These are phyloP conservation scores for Redunca redunca DNA, from an alignment of 2,113 vertebrate species.

Conservation along the genomic window DNA sequence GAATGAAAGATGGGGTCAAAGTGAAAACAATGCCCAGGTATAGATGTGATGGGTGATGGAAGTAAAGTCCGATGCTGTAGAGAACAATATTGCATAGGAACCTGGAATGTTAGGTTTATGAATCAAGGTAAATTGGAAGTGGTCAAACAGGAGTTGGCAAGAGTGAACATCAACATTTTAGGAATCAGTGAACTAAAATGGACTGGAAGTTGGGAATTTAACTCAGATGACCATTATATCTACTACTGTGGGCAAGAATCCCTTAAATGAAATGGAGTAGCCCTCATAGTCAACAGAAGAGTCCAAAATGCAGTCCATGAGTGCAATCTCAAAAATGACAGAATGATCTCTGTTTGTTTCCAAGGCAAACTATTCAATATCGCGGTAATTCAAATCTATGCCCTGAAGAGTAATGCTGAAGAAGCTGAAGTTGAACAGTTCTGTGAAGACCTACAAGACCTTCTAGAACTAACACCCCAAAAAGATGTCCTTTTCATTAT, in stretches of 20 bases:
- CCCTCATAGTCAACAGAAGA: neutral
- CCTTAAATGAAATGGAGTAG: neutral
- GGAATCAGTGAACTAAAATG: neutral
- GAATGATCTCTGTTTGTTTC: neutral
- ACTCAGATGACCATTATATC: neutral
- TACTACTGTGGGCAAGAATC: neutral
- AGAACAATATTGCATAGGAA: neutral
- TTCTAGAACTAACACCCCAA: neutral
- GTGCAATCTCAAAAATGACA: neutral
- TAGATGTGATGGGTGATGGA: neutral
- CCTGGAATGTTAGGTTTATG: neutral
- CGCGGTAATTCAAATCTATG: neutral
- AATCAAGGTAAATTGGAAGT: neutral
- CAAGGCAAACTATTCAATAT: neutral
- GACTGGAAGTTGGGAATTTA: neutral
- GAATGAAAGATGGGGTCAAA: neutral
- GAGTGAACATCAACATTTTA: neutral
- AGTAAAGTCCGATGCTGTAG: neutral
- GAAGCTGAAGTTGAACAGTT: neutral
- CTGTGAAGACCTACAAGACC: neutral
- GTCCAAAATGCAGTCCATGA: neutral
- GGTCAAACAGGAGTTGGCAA: neutral
- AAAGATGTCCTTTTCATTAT: neutral
- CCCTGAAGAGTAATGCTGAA: rapidly evolving
- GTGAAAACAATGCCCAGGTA: neutral